A percentile compares a stretch with the other conserved stretches of the same genome.
These are phyloP conservation scores for Liasis olivaceus DNA, from an alignment of 2,797 vertebrate genomes.

Conservation along the genomic window DNA sequence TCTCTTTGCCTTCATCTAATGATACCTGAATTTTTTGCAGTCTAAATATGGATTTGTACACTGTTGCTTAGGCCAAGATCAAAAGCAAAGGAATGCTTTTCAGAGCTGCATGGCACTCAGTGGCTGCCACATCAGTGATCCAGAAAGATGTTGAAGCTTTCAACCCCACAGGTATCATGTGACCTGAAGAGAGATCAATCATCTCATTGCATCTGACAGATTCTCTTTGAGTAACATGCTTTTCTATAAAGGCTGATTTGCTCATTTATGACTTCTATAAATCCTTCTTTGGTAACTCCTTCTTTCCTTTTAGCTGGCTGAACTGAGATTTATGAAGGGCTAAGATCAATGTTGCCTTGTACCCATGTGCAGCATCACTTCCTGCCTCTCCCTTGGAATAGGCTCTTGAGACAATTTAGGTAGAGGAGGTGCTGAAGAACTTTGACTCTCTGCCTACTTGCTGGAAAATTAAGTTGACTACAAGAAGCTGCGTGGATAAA, in stretches of 20 bases:
- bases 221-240: neutral
- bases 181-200: neutral
- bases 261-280: neutral
- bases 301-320: neutral
- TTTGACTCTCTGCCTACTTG: neutral
- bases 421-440: neutral
- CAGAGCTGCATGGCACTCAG: neutral
- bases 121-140: neutral
- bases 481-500: neutral
- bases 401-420: neutral
- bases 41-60: neutral
- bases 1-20: neutral
- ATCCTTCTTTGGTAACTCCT: neutral
- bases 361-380: neutral
- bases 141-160: neutral
- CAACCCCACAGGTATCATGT: neutral
- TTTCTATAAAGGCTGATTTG: neutral
- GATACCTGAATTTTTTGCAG: neutral
- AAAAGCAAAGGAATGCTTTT: neutral
- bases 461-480: neutral
- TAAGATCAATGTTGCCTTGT: neutral
- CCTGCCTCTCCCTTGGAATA: neutral
- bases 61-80: neutral
- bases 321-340: neutral
- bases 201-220: neutral